These are phyloP conservation scores for Hirundo rustica DNA, from an alignment of 2,797 vertebrate genomes.

Conservation along the genomic window DNA sequence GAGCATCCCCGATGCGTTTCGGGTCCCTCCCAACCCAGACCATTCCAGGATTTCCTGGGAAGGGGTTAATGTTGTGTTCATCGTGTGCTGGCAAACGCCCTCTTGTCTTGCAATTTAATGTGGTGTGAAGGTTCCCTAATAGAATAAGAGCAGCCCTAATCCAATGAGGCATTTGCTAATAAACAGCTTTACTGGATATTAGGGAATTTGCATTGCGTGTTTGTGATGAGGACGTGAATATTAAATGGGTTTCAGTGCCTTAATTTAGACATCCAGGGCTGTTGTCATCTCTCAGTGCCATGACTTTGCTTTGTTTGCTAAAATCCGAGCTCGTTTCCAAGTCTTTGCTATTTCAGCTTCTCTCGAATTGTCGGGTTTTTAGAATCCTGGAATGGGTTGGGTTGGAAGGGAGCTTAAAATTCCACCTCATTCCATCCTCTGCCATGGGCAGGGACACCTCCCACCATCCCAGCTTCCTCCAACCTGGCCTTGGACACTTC, in stretches of 20 bases:
- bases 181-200: slow-evolving; percentile 46
- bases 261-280: slow-evolving; percentile 65
- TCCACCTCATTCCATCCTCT: not conserved
- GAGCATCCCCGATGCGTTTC: not conserved
- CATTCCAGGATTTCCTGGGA: not conserved
- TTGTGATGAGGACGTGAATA: slow-evolving; percentile 52
- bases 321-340: not conserved
- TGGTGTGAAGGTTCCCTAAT: slow-evolving; percentile 74
- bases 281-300: slow-evolving; percentile 39
- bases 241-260: slow-evolving; percentile 54
- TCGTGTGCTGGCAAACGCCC: slow-evolving; percentile 41
- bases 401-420: not conserved
- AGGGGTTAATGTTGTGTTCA: slow-evolving; percentile 21
- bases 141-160: slow-evolving; percentile 58
- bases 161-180: slow-evolving; percentile 67
- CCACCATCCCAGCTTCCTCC: fast-evolving
- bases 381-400: not conserved
- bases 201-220: slow-evolving; percentile 43
- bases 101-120: slow-evolving; percentile 55
- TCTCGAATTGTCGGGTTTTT: not conserved
- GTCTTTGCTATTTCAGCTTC: not conserved
- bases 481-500: not conserved
- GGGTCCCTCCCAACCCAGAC: not conserved
- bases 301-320: slow-evolving; percentile 37
- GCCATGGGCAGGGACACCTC: not conserved